A percentile compares a stretch with the other conserved stretches of the same genome.
phyloP scores from a whole-genome alignment of 2,888 invertebrate species.

The Phaedon cochleariae region DNA sequence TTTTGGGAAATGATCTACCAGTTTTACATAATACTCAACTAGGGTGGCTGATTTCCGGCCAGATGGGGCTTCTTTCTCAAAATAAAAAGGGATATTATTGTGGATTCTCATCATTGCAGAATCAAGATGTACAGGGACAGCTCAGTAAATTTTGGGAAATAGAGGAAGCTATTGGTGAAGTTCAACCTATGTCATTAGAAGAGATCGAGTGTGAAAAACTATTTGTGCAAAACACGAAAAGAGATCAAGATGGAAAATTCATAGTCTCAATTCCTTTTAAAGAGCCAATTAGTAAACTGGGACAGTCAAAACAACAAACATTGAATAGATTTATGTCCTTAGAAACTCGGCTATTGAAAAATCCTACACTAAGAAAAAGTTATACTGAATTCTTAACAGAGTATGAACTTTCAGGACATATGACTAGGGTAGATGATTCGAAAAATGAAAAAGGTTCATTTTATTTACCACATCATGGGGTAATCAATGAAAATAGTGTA shows the following conservation, averaged over 20 bases:
- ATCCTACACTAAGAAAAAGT: not conserved
- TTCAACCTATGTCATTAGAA: no score
- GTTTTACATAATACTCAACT: no score
- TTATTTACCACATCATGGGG: conserved; percentile 47
- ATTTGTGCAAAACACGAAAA: not conserved
- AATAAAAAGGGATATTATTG: no score
- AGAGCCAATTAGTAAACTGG: not conserved
- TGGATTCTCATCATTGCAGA: no score
- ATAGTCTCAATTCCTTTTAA: not conserved
- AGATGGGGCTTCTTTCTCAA: no score
- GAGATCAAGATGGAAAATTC: not conserved
- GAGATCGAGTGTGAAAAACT: conserved; percentile 8
- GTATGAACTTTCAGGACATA: conserved; percentile 35
- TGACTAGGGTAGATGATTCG: conserved; percentile 14
- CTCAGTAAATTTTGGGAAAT: conserved; percentile 12
- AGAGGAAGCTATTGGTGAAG: no score
- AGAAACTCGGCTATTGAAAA: not conserved
- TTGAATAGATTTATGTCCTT: not conserved
- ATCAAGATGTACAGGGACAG: conserved; percentile 4
- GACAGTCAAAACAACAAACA: not conserved
- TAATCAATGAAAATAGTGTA: conserved; percentile 36
- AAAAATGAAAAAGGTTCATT: conserved; percentile 6
- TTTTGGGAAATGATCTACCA: conserved; percentile 2
- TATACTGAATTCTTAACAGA: conserved; percentile 37
- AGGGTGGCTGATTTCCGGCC: not conserved